These are phyloP conservation scores for Ecliptopera silaceata DNA, from an alignment of 2,888 invertebrate species.

Conservation along the genomic window DNA sequence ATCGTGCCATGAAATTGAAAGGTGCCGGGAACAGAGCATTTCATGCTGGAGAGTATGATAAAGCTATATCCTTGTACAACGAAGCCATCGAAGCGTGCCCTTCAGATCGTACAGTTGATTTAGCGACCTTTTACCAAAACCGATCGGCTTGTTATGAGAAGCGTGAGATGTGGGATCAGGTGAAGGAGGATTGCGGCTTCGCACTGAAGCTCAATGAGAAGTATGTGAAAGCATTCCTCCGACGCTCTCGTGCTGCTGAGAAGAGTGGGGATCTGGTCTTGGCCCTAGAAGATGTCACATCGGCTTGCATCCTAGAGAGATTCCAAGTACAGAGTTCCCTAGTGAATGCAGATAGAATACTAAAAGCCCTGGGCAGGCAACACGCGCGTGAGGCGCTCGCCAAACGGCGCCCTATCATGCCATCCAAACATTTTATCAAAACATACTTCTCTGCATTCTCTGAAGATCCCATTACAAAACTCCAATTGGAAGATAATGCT, in stretches of 20 bases:
- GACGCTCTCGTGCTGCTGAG: slow-evolving; percentile 93
- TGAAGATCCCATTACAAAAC: slow-evolving; percentile 90
- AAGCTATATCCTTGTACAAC: slow-evolving; percentile 94
- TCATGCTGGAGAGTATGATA: slow-evolving; percentile 93
- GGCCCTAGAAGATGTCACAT: slow-evolving; percentile 95
- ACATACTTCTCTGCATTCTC: slow-evolving; percentile 95
- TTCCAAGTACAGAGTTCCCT: slow-evolving; percentile 93
- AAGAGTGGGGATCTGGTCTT: slow-evolving; percentile 89
- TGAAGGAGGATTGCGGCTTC: slow-evolving; percentile 93
- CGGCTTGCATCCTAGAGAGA: slow-evolving; percentile 94
- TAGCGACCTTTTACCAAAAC: slow-evolving; percentile 97
- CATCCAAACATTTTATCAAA: slow-evolving; percentile 93
- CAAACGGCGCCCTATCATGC: slow-evolving; percentile 87
- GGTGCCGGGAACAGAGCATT: slow-evolving; percentile 94
- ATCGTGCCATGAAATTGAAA: slow-evolving; percentile 91
- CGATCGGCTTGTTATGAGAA: slow-evolving; percentile 97
- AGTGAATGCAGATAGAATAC: slow-evolving; percentile 92
- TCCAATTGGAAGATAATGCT: slow-evolving; percentile 69
- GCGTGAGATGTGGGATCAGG: slow-evolving; percentile 91
- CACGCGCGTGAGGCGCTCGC: slow-evolving; percentile 90
- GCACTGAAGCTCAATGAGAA: slow-evolving; percentile 93
- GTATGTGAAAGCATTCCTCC: slow-evolving; percentile 93
- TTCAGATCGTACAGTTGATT: slow-evolving; percentile 86
- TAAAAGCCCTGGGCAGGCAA: slow-evolving; percentile 90
- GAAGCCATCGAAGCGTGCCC: slow-evolving; percentile 97